Conservation (phyloP, 2,113 vertebrate species). For the Bothrops jararaca region DNA sequence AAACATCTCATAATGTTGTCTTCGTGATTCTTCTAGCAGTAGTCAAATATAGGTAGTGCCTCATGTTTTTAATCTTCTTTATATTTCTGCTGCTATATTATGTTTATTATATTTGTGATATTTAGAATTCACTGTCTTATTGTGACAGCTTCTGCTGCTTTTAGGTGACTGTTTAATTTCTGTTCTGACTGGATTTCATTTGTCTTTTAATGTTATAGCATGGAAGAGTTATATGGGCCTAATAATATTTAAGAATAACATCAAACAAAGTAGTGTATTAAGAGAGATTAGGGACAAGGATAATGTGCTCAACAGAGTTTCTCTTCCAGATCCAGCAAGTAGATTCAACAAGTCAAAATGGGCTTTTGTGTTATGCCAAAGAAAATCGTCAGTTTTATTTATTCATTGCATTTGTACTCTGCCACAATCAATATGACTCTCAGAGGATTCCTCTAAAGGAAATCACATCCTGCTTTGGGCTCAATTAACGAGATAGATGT, state of each 20-base stretch:
- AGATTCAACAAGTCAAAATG: background rate
- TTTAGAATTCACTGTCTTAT: background rate
- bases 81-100: background rate
- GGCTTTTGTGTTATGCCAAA: background rate
- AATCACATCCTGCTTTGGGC: background rate
- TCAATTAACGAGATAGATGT: background rate
- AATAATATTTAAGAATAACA: background rate
- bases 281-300: background rate
- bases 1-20: background rate
- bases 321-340: background rate
- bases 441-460: background rate
- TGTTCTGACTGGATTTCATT: background rate
- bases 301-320: background rate
- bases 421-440: background rate
- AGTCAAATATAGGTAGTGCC: background rate
- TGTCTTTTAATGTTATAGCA: background rate
- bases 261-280: background rate
- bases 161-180: background rate
- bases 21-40: background rate
- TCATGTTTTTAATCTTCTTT: background rate
- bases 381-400: background rate
- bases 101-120: background rate
- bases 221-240: background rate
- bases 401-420: background rate
- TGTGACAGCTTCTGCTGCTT: background rate